phyloP scores from a whole-genome alignment of 2,113 vertebrate species.

The Oenanthe oenanthe region DNA sequence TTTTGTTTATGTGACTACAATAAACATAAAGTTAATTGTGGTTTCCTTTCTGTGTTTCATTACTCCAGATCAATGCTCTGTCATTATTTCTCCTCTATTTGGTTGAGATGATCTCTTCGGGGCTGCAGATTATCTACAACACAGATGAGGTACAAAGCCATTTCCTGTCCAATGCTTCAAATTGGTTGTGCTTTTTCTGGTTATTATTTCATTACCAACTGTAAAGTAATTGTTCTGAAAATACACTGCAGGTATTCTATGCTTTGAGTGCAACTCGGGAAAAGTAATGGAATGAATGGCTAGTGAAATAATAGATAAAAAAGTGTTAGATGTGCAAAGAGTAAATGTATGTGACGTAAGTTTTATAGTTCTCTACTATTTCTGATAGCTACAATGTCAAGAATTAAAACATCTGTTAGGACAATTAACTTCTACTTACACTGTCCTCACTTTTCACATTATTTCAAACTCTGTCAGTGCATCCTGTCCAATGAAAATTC shows the following conservation, averaged over 20 bases:
- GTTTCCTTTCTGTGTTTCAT: slow-evolving; percentile 37
- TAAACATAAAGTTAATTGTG: background rate
- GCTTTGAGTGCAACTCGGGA: background rate
- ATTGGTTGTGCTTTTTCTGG: background rate
- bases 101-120: slow-evolving; percentile 98
- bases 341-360: background rate
- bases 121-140: slow-evolving; percentile 98
- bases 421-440: background rate
- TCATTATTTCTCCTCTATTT: slow-evolving; percentile 95
- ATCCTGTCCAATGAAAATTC: background rate
- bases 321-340: background rate
- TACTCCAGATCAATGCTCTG: slow-evolving; percentile 88
- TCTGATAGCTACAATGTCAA: background rate
- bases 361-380: background rate
- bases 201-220: background rate
- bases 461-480: background rate
- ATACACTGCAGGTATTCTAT: background rate
- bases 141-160: slow-evolving; percentile 90
- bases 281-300: background rate
- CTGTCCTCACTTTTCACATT: background rate
- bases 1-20: background rate
- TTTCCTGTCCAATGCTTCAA: background rate
- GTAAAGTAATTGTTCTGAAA: background rate
- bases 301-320: background rate
- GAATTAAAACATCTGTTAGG: background rate